These are phyloP conservation scores for Lates japonicus DNA, from an alignment of 2,797 vertebrate genomes.

Conservation along the genomic window DNA sequence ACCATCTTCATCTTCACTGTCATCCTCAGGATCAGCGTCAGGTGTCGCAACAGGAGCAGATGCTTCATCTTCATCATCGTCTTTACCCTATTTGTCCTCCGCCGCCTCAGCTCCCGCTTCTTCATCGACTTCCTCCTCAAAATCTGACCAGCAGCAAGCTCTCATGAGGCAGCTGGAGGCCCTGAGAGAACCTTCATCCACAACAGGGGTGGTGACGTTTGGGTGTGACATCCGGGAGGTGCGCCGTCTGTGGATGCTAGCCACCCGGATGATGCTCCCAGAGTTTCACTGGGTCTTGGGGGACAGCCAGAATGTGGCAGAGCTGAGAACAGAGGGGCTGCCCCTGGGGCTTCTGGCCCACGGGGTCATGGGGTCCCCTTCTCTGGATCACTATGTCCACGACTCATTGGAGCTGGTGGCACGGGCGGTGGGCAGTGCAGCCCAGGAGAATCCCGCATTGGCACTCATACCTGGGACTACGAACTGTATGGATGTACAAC, in stretches of 20 bases:
- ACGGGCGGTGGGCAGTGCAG: constrained; percentile 92
- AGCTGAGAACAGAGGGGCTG: constrained; percentile 94
- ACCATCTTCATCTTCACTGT: constrained; percentile 47
- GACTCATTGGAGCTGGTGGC: constrained; percentile 94
- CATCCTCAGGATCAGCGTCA: constrained; percentile 43
- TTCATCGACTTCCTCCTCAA: constrained; percentile 53
- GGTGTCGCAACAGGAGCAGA: constrained; percentile 26
- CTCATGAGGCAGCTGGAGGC: constrained; percentile 90
- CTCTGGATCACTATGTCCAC: constrained; percentile 94
- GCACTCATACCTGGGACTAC: constrained; percentile 95
- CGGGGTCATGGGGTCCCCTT: constrained; percentile 91
- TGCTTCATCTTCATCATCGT: constrained; percentile 72
- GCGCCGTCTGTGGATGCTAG: constrained; percentile 87
- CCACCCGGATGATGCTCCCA: constrained; percentile 86
- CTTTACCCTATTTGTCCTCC: constrained; percentile 55
- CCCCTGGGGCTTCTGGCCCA: constrained; percentile 95
- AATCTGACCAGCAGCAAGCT: constrained; percentile 80
- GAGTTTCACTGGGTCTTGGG: constrained; percentile 96
- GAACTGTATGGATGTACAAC: constrained; percentile 93
- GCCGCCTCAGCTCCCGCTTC: constrained; percentile 55
- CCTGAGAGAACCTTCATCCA: constrained; percentile 88
- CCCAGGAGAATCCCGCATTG: constrained; percentile 90
- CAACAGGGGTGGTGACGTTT: constrained; percentile 92
- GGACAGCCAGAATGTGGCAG: constrained; percentile 95
- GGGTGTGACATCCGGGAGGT: constrained; percentile 95